Conservation (phyloP, 2,113 vertebrate species). For the Dasypus novemcinctus region DNA sequence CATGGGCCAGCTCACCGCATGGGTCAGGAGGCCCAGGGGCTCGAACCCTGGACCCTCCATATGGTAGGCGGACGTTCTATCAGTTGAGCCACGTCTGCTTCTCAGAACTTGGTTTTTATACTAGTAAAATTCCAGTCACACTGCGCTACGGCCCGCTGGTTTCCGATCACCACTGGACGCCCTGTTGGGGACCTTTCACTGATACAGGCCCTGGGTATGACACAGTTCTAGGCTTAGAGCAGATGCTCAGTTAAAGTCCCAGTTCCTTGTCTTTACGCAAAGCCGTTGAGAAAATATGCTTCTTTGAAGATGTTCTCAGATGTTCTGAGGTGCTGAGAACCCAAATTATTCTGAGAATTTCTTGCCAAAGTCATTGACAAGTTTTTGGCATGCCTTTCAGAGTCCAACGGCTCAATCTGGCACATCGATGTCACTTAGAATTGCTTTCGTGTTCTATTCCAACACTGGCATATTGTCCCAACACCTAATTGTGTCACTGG, state of each 20-base stretch:
- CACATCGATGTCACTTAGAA: not conserved
- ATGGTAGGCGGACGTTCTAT: no score
- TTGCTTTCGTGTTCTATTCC: no score
- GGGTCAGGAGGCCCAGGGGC: no score
- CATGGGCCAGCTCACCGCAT: no score
- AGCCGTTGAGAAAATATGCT: not conserved
- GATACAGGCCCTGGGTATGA: not conserved
- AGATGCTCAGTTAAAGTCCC: not conserved
- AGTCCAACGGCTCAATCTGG: not conserved
- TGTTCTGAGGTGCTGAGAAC: not conserved
- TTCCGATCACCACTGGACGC: accelerated
- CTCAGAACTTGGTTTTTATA: not conserved
- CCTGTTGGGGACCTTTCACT: not conserved
- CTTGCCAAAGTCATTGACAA: not conserved
- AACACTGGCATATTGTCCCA: not conserved
- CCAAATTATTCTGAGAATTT: not conserved
- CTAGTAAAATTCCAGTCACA: accelerated
- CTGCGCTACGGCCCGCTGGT: accelerated
- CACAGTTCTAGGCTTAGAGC: not conserved
- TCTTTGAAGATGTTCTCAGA: not conserved
- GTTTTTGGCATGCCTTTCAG: not conserved
- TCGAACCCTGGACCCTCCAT: no score
- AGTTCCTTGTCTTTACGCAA: not conserved
- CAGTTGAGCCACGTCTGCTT: no score
- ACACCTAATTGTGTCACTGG: not conserved